phyloP scores from a whole-genome alignment of 37 sponge, comb jelly and placozoan genomes.

The Bolinopsis microptera region DNA sequence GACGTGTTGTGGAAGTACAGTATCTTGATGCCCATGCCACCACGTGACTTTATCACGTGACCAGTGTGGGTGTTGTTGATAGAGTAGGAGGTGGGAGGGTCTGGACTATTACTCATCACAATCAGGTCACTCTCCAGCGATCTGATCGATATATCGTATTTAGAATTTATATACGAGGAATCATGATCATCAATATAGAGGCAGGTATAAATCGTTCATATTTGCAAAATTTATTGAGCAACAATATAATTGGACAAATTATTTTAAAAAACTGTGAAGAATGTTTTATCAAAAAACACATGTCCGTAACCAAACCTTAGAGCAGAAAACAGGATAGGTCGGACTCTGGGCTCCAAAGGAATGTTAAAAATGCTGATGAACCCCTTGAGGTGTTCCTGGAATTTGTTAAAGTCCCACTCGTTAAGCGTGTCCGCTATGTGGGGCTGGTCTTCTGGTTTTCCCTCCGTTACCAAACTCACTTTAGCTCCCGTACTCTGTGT shows the following conservation, averaged over 20 bases:
- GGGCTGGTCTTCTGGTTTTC: constrained; percentile 24
- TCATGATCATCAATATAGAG: not conserved
- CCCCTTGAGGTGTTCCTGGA: not conserved
- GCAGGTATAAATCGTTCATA: not conserved
- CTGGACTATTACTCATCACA: not conserved
- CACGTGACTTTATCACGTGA: constrained; percentile 55
- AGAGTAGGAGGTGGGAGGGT: not conserved
- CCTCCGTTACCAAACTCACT: not conserved
- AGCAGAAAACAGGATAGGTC: not conserved
- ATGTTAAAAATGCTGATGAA: constrained; percentile 32
- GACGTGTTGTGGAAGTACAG: not conserved
- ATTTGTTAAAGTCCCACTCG: not conserved
- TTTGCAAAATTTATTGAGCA: no score
- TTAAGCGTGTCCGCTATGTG: not conserved
- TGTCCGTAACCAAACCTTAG: not conserved
- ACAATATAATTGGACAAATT: no score
- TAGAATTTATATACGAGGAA: not conserved
- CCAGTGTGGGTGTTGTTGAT: constrained; percentile 15
- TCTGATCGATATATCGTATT: not conserved
- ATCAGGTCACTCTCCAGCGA: constrained; percentile 25
- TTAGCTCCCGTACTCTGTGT: not conserved
- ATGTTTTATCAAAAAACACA: no score
- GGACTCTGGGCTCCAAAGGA: not conserved
- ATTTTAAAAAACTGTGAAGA: no score
- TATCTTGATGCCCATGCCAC: constrained; percentile 4